Base-by-base conservation (phyloP, 2,113 vertebrate species). In the Amblyornis subalaris region DNA sequence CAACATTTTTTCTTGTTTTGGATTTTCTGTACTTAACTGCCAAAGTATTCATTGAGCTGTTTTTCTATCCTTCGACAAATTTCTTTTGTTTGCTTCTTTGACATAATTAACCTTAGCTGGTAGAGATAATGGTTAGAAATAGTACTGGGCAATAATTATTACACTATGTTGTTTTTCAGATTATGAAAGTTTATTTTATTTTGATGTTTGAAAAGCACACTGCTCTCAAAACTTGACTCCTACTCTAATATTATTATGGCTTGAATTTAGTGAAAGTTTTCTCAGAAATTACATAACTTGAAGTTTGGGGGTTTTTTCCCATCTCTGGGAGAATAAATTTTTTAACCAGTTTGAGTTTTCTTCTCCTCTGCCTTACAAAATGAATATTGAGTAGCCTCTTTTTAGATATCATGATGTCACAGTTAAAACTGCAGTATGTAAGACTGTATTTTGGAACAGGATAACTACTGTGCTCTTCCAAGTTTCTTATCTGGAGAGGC, bases 381-480 rank as follows among this genome's bases (percentile, higher is more conserved):
- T 77, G 42, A 62, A 64, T 40, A 14, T 58, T 73, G 57, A 69
- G 6, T 92, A 89, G 17, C 53, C 29, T 91, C 42, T 82, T 72
- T 87, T 83, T 91, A 69, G 84, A 82, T 94, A 70, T 94, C 57
- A 36, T 65, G 77, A 51, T 83, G 42, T 79, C 77, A 70, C 76
- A 73, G 71, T 79, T 91, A 75, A 82, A 82, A 82, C 48, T 65
- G 29, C 71, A 83, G 54, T 80, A n/a, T 80, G 33, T 66, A 85
- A 90, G 75, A 71, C 55, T 85, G 8, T 87, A 19, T 90, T 94
- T 95, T 93, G 55, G 75, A 90, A 51, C 44, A 94, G 48, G 51
- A n/a, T 62, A 85, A 47, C 70, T 69, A 29, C 48, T 81, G 5
- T 66, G 45, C 22, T 80, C 31, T 78, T 90, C 36, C 65, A 57